Evolutionary conservation across 2,888 invertebrate genomes (phyloP), one percentile per base, ranked within the genome.

Genomic region (Cosmorhoe ocellata): DNA sequence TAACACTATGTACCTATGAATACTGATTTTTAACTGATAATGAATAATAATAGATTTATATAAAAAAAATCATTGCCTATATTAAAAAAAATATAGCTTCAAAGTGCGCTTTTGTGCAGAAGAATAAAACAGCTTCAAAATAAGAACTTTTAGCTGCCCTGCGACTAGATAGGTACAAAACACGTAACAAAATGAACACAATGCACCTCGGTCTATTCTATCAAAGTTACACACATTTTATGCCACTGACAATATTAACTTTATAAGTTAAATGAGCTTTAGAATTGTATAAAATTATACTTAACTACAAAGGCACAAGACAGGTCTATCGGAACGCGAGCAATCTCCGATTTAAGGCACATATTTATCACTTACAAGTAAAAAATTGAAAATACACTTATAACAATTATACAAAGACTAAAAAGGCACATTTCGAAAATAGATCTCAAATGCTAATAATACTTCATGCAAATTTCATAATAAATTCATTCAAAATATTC

Each of bases 291-390:
- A 56, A 64, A 64, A 65, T 56, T 57, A 47, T 61, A 44, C 60
- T 56, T 54, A 66, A 64, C 63, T 71, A 75, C 34, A 62, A 81
- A 84, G 84, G 83, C 84, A 84, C 83, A 64, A 71, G 63, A 66
- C 32, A 69, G 63, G 61, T 66, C 67, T 65, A 71, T 85, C 85
- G 84, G 85, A 85, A 84, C 85, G 69, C 64, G 61, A 64, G 68
- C 79, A 80, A 84, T 84, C 77, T 85, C 84, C 70, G 71, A 78
- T 48, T 65, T 80, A 84, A 84, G 84, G 84, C 84, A 84, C 84
- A 73, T 80, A 45, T 66, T 69, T 72, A 64, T 67, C 64, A 69
- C 69, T 74, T 73, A 73, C 42, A 53, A 49, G 51, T 54, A 58
- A 44, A 33, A 51, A 56, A 50, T 44, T 26, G 24, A 32, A 54